Evolutionary conservation across 1,140 invertebrate species (phyloP), one percentile per base, ranked within the genome.

Genomic region (Drosophila seguyi): DNA sequence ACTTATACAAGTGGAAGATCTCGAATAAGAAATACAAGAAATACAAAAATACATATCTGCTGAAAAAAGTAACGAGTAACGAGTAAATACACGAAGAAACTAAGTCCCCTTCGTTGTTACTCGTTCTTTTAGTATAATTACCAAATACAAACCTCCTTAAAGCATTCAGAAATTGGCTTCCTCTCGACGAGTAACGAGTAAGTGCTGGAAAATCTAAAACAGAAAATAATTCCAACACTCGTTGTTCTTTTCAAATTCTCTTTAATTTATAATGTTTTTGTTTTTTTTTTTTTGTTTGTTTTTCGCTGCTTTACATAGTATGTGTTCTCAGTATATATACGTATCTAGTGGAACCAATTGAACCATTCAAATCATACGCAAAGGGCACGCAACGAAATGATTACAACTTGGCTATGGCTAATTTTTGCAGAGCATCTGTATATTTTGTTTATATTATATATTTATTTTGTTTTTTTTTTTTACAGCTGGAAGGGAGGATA

Each of bases 191-290:
- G 8, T 10, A 18, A 42, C 41, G 3, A 18, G 18, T 11, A 42
- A 20, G 0, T 18, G 3, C n/a, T 41, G 14, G 14, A 1, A 2
- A 38, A 38, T 0, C 4, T 16, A 10, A 34, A 11, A 36, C 14
- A 20, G 0, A 1, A n/a, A 29, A 48, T 29, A 50, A 29, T 13
- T 8, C 2, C n/a, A 10, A 27, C 8, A 18, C 31, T 4, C 16
- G 25, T 36, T n/a, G 6, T 45, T 50, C 53, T 72, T 73, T 73
- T 73, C 69, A 73, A 73, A 73, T 73, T 73, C 69, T 73, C 69
- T 73, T 73, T 73, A 72, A 73, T 73, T 73, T 72, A 72, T 72
- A 72, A 72, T 73, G 67, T 72, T 71, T 58, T 72, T 69, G 31
- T 20, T 20, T 31, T 71, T 25, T 2, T 25, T 31, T 71, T 71